Percentiles rank a stretch among this genome's conserved stretches.
These are phyloP conservation scores for Drosophila colorata DNA, from an alignment of 2,888 invertebrate genomes.

Conservation along the genomic window DNA sequence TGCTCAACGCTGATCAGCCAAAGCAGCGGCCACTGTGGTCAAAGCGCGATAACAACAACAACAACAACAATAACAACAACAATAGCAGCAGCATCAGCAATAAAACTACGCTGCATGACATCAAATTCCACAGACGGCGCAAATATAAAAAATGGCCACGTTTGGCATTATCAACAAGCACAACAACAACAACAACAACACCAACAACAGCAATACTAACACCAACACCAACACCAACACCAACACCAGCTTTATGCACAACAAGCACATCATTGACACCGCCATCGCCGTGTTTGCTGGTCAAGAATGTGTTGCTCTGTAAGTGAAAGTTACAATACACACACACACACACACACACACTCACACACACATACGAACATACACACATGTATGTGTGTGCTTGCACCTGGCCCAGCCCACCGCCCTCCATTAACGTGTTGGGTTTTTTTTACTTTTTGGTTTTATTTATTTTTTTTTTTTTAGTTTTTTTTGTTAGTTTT, in stretches of 20 bases:
- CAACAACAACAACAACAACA: constrained; percentile 32
- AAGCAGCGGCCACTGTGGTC: constrained; percentile 46
- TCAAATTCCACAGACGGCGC: constrained; percentile 75
- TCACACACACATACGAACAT: constrained; percentile 1
- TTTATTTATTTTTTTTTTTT: constrained; percentile 3
- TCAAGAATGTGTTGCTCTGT: constrained; percentile 81
- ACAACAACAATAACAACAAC: constrained; percentile 19
- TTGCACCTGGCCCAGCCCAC: neutral
- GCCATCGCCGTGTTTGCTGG: constrained; percentile 66
- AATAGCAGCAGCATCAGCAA: constrained; percentile 26
- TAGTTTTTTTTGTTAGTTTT: constrained; percentile 1
- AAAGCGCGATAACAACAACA: constrained; percentile 60
- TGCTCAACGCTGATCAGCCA: neutral
- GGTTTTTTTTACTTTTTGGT: constrained; percentile 1
- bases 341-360: constrained; percentile 5
- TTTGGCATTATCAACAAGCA: constrained; percentile 62
- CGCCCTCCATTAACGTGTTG: neutral
- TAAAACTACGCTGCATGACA: constrained; percentile 66
- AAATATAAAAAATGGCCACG: constrained; percentile 77
- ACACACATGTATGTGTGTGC: neutral
- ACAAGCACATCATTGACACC: constrained; percentile 32
- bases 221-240: constrained; percentile 14
- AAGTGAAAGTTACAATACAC: constrained; percentile 69
- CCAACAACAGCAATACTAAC: constrained; percentile 3
- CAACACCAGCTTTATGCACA: constrained; percentile 19